Evolutionary conservation across 1,140 invertebrate species (phyloP).

Genomic region (Cardiocondyla obscurior): DNA sequence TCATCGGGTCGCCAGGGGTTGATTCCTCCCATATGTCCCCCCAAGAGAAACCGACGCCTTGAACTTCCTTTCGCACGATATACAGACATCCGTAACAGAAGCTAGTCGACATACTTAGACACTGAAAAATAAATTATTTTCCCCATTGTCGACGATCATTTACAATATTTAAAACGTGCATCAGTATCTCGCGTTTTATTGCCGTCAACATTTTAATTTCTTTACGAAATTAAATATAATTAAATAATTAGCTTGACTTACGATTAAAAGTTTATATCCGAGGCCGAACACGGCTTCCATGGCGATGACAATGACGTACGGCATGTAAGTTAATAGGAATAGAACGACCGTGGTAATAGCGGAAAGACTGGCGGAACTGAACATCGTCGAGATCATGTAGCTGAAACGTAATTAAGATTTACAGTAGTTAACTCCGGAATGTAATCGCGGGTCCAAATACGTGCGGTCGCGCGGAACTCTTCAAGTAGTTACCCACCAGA

Average conservation of each 20-base stretch:
- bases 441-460: neutral
- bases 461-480: neutral
- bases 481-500: slow-evolving; percentile 83
- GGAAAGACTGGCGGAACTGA: slow-evolving; percentile 86
- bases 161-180: neutral
- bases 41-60: slow-evolving; percentile 84
- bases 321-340: slow-evolving; percentile 87
- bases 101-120: slow-evolving; percentile 86
- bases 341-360: slow-evolving; percentile 86
- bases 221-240: neutral
- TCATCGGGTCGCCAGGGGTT: slow-evolving; percentile 82
- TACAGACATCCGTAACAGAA: slow-evolving; percentile 87
- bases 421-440: neutral
- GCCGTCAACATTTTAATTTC: neutral
- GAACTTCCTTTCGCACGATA: slow-evolving; percentile 86
- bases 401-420: slow-evolving; percentile 78
- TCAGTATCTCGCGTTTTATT: neutral
- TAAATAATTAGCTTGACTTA: slow-evolving; percentile 77
- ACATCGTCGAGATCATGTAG: slow-evolving; percentile 88
- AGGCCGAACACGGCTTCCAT: slow-evolving; percentile 85
- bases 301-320: slow-evolving; percentile 87
- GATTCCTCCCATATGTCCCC: slow-evolving; percentile 82
- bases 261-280: slow-evolving; percentile 85
- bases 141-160: neutral
- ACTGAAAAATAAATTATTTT: slow-evolving; percentile 75